A percentile compares a stretch with the other conserved stretches of the same genome.
Conservation (phyloP, 2,113 vertebrate species). For the Scalopus aquaticus region DNA sequence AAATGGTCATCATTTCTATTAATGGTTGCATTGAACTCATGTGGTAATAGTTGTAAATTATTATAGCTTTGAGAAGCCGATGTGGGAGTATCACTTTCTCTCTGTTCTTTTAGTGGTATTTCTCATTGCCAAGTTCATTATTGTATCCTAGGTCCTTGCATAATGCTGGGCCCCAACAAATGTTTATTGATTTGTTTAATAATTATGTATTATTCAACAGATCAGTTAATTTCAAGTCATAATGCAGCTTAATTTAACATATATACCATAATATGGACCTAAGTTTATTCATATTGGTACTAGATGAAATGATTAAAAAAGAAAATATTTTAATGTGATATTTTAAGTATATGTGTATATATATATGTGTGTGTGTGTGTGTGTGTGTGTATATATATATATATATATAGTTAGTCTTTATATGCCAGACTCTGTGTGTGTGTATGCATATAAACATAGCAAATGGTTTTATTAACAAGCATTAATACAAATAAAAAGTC, state of each 20-base stretch:
- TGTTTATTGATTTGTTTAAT: not conserved
- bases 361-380: not conserved
- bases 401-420: too few relatives aligned
- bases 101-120: not conserved
- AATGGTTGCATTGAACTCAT: not conserved
- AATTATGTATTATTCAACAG: slow-evolving; percentile 4
- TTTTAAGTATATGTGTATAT: not conserved
- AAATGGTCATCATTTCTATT: not conserved
- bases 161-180: slow-evolving; percentile 1
- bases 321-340: slow-evolving; percentile 41
- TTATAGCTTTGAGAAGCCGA: not conserved
- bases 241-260: slow-evolving; percentile 33
- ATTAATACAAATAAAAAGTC: slow-evolving; percentile 75
- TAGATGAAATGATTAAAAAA: not conserved
- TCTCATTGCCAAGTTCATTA: slow-evolving; percentile 16
- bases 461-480: slow-evolving; percentile 12
- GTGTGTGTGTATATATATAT: not conserved
- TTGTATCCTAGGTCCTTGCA: not conserved
- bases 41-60: not conserved
- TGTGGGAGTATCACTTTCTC: not conserved
- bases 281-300: slow-evolving; percentile 31
- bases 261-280: not conserved
- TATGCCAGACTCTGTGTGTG: too few relatives aligned
- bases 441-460: slow-evolving; percentile 16
- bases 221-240: slow-evolving; percentile 32